Evolutionary conservation across 2,888 invertebrate genomes (phyloP), one percentile per base, ranked within the genome.

Genomic region (Molorchus minor): DNA sequence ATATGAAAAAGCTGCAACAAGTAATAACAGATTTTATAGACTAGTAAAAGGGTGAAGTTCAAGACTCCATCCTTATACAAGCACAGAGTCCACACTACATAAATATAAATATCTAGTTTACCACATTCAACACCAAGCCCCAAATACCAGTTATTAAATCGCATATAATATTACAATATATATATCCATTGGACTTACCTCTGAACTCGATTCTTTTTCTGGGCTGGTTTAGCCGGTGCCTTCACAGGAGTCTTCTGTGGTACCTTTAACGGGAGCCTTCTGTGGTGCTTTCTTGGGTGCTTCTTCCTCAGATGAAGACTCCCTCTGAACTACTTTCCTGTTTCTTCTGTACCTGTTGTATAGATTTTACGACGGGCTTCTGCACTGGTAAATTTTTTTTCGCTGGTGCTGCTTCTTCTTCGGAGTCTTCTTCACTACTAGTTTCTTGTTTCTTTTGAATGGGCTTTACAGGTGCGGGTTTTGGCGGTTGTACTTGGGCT

Each of bases 321-420:
- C 47, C 56, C 5, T 79, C 79, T 30, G 81, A 81, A 53, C 74
- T 74, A 36, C 80, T 80, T 30, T 80, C 79, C 10, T 54, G 75
- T 45, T 44, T 36, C 21, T 55, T 45, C 15, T 8, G 21, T 3
- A 17, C 25, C 2, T 25, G 35, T 36, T 21, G 47, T 20, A n/a
- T n/a, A n/a, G n/a, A 10, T 13, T 29, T 36, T 8, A 13, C 8
- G 1, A 16, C 36, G 16, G 49, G 36, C 25, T 49, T 38, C n/a
- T n/a, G n/a, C n/a, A n/a, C n/a, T n/a, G n/a, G n/a, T n/a, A n/a
- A n/a, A n/a, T n/a, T n/a, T 36, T 46, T 55, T 5, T 15, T 19
- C 7, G 68, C 53, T 54, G 75, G 74, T 49, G 68, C 53, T 54
- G 75, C 75, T 49, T 77, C 78, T 40, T 78, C 78, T n/a, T 70